These are phyloP conservation scores for Myotis daubentonii DNA, from an alignment of 2,797 vertebrate genomes.

Conservation along the genomic window DNA sequence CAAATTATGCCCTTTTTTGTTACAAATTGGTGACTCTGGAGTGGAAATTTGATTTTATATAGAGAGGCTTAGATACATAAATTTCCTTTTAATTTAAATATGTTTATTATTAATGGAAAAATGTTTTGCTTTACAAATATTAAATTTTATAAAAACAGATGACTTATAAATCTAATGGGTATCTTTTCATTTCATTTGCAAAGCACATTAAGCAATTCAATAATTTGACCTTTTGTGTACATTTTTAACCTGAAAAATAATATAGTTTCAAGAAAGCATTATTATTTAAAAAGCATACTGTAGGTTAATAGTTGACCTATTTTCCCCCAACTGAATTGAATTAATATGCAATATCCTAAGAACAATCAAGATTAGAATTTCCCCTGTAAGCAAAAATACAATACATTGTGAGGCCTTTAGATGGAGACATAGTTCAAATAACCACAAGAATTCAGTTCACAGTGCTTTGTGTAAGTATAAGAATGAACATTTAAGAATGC, in stretches of 20 bases:
- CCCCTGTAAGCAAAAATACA: slow-evolving; percentile 67
- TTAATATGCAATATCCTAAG: slow-evolving; percentile 59
- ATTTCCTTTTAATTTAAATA: slow-evolving; percentile 48
- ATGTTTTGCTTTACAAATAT: slow-evolving; percentile 44
- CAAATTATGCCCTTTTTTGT: slow-evolving; percentile 3
- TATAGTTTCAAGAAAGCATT: background rate
- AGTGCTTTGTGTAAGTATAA: slow-evolving; percentile 74
- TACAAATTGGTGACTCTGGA: background rate
- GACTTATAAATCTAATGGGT: background rate
- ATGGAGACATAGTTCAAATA: slow-evolving; percentile 94
- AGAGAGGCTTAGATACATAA: background rate
- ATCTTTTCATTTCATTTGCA: slow-evolving; percentile 59
- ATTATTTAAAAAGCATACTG: slow-evolving; percentile 43
- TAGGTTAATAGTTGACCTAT: background rate
- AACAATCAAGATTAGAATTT: slow-evolving; percentile 35
- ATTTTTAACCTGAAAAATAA: slow-evolving; percentile 43
- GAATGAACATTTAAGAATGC: slow-evolving; percentile 66
- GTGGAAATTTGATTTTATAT: slow-evolving; percentile 42
- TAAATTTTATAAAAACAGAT: slow-evolving; percentile 25
- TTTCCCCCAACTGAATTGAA: background rate
- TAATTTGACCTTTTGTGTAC: background rate
- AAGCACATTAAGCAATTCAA: slow-evolving; percentile 1
- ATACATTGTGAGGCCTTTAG: slow-evolving; percentile 89
- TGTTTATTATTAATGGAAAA: slow-evolving; percentile 24
- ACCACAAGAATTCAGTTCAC: slow-evolving; percentile 72